Evolutionary conservation across 1,140 invertebrate genomes (phyloP).

Genomic region (Araneus ventricosus): DNA sequence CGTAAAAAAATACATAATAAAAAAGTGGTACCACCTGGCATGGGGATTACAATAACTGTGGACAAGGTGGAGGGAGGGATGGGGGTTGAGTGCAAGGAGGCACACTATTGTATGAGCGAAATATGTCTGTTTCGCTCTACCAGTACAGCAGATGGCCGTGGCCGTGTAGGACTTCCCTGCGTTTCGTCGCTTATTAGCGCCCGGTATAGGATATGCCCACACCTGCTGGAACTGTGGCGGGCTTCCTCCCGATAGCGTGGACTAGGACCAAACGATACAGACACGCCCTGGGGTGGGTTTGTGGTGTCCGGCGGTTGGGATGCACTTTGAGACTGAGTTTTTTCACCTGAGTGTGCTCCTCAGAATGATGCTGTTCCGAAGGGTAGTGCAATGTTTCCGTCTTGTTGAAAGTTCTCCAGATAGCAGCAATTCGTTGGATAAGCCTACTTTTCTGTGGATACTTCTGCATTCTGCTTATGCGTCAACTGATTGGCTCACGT

Average conservation of each 20-base stretch:
- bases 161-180: slow-evolving; percentile 1
- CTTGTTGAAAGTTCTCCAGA: neutral
- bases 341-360: no score
- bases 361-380: neutral
- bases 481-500: no score
- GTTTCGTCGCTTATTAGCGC: slow-evolving; percentile 15
- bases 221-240: slow-evolving; percentile 2
- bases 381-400: neutral
- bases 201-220: slow-evolving; percentile 33
- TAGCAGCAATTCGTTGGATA: neutral
- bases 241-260: neutral
- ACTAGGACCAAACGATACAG: neutral
- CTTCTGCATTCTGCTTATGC: no score
- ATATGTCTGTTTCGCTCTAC: slow-evolving; percentile 13
- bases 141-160: slow-evolving; percentile 22
- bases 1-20: slow-evolving; percentile 27
- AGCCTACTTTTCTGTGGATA: neutral
- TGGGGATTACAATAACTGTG: slow-evolving; percentile 58
- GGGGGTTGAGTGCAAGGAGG: neutral
- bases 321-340: no score
- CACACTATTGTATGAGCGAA: slow-evolving; percentile 1
- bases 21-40: slow-evolving; percentile 47
- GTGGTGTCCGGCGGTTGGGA: no score
- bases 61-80: slow-evolving; percentile 7
- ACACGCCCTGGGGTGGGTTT: slow-evolving; percentile 1